A percentile compares a stretch with the other conserved stretches of the same genome.
phyloP scores from a whole-genome alignment of 1,140 invertebrate species.

The Euura lappo region DNA sequence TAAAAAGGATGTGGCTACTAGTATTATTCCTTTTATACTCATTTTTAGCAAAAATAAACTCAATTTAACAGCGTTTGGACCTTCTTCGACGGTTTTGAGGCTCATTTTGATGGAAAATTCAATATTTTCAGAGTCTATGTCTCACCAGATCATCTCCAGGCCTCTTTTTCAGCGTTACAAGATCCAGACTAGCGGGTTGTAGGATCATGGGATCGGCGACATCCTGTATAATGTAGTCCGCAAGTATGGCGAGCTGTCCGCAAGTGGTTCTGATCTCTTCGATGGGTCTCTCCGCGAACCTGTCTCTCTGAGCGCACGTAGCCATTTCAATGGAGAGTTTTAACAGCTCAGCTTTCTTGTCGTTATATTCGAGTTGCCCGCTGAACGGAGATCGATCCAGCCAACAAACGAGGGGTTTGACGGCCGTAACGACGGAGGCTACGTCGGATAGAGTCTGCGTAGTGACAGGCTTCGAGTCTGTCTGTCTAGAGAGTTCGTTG shows the following conservation, averaged over 20 bases:
- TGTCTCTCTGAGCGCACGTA: constrained; percentile 84
- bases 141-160: constrained; percentile 73
- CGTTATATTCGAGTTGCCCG: constrained; percentile 71
- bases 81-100: too few relatives aligned
- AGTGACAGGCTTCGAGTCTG: constrained; percentile 72
- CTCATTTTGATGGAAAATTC: too few relatives aligned
- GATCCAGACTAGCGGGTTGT: constrained; percentile 85
- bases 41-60: too few relatives aligned
- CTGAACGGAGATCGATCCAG: constrained; percentile 80
- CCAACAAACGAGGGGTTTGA: constrained; percentile 90
- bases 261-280: constrained; percentile 75
- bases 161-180: constrained; percentile 86
- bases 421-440: constrained; percentile 78
- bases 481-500: constrained; percentile 69
- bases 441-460: constrained; percentile 84
- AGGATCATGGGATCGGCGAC: constrained; percentile 86
- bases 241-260: constrained; percentile 73
- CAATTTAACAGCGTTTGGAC: too few relatives aligned
- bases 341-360: constrained; percentile 73
- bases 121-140: neutral
- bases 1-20: neutral
- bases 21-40: neutral
- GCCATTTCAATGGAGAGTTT: constrained; percentile 84
- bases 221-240: constrained; percentile 88
- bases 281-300: constrained; percentile 82